Evolutionary conservation across 2,113 vertebrate species (phyloP).

Genomic region (Atractosteus spatula): DNA sequence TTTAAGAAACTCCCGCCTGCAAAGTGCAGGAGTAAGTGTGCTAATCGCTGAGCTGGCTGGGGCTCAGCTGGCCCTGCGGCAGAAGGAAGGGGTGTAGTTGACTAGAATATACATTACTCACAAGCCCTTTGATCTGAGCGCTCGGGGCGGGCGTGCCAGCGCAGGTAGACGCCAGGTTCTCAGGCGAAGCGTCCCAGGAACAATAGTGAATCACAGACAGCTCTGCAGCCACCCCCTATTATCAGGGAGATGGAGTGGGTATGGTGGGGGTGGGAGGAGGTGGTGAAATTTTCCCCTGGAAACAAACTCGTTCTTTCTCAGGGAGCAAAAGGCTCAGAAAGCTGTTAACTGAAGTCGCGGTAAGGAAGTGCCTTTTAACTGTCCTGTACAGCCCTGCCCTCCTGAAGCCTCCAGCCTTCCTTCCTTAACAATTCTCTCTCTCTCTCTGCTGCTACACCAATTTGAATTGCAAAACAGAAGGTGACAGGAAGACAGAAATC

Average conservation of each 20-base stretch:
- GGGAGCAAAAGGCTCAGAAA: too few relatives aligned
- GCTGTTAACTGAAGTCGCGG: too few relatives aligned
- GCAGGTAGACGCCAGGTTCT: constrained; percentile 56
- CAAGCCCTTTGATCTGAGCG: constrained; percentile 59
- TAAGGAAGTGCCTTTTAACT: neutral
- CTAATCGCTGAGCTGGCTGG: constrained; percentile 32
- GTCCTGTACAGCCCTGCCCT: neutral
- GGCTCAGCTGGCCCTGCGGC: constrained; percentile 36
- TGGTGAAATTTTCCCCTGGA: neutral
- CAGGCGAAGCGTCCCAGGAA: constrained; percentile 39
- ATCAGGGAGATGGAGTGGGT: too few relatives aligned
- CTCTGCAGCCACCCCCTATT: neutral
- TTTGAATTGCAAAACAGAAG: constrained; percentile 58
- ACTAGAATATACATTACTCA: constrained; percentile 60
- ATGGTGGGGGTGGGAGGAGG: too few relatives aligned
- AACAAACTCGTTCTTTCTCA: neutral
- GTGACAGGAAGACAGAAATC: constrained; percentile 51
- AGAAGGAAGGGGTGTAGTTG: constrained; percentile 56
- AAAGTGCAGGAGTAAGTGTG: constrained; percentile 3
- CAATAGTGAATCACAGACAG: constrained; percentile 44
- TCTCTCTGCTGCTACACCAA: constrained; percentile 35
- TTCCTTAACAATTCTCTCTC: neutral
- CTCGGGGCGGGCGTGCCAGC: constrained; percentile 47
- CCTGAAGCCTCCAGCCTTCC: neutral
- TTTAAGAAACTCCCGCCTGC: constrained; percentile 6